Conservation (phyloP, 2,797 vertebrate species). For the Gadopsis bispinosus region DNA sequence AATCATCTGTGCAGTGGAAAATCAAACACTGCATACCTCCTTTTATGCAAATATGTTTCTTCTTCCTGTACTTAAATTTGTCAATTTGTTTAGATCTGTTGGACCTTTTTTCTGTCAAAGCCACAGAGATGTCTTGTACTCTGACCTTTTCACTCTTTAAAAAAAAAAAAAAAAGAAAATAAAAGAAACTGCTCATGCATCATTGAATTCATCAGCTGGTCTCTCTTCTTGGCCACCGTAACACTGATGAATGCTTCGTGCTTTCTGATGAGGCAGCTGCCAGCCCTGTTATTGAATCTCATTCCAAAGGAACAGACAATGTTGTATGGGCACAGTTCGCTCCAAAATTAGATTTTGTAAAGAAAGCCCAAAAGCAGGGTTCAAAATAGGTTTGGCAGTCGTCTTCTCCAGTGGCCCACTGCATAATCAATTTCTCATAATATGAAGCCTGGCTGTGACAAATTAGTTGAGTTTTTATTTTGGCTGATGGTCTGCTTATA, state of each 20-base stretch:
- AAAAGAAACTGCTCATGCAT: conserved; percentile 18
- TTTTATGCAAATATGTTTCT: background rate
- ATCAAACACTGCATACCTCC: background rate
- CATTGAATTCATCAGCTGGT: conserved; percentile 28
- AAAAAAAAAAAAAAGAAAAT: too few relatives aligned
- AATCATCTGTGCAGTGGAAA: background rate
- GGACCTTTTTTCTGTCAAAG: background rate
- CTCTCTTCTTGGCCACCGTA: conserved; percentile 14
- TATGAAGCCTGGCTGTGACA: conserved; percentile 45
- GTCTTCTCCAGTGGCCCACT: conserved; percentile 30
- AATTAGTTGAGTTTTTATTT: conserved; percentile 51
- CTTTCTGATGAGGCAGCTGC: conserved; percentile 42
- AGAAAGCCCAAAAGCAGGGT: conserved; percentile 42
- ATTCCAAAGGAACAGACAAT: conserved; percentile 47
- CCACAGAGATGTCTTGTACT: background rate
- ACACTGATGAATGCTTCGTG: conserved; percentile 33
- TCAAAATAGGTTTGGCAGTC: conserved; percentile 45
- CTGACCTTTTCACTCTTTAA: background rate
- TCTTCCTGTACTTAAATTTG: background rate
- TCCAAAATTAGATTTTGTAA: conserved; percentile 43
- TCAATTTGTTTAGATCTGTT: background rate
- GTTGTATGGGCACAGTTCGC: background rate
- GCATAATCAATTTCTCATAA: conserved; percentile 44
- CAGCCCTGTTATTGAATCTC: conserved; percentile 35
- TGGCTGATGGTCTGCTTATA: conserved; percentile 33